phyloP scores from a whole-genome alignment of 2,888 invertebrate species.

The Aphodius granarius region DNA sequence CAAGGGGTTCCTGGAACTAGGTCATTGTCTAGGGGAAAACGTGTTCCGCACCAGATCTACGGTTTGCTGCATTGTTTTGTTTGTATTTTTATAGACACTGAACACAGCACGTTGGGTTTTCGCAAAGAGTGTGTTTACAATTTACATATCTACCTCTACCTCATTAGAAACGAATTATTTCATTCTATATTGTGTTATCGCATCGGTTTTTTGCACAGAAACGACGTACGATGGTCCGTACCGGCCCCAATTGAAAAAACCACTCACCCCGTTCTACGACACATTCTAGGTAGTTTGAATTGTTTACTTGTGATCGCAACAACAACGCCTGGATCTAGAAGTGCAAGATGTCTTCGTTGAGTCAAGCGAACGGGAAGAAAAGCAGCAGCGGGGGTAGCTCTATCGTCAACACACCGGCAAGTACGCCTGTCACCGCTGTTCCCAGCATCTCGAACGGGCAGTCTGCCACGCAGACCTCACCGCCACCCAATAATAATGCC shows the following conservation, averaged over 20 bases:
- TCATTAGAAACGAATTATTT: too few species aligned
- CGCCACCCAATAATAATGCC: slow-evolving; percentile 54
- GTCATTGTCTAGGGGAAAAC: slow-evolving; percentile 41
- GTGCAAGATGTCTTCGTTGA: slow-evolving; percentile 40
- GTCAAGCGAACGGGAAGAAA: slow-evolving; percentile 47
- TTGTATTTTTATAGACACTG: slow-evolving; percentile 30
- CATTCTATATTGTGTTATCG: too few species aligned
- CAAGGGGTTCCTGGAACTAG: slow-evolving; percentile 39
- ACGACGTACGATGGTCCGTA: neutral
- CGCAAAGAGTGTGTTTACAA: neutral
- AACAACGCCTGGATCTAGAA: neutral
- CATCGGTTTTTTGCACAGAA: neutral
- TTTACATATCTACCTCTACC: neutral
- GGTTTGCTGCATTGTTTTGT: slow-evolving; percentile 39
- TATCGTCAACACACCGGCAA: slow-evolving; percentile 49
- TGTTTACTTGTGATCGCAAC: slow-evolving; percentile 20
- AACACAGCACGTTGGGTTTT: neutral
- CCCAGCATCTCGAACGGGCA: slow-evolving; percentile 44
- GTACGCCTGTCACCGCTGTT: slow-evolving; percentile 47
- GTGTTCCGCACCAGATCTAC: slow-evolving; percentile 31
- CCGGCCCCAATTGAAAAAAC: neutral
- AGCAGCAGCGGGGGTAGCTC: slow-evolving; percentile 46
- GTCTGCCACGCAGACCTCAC: slow-evolving; percentile 45
- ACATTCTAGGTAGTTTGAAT: slow-evolving; percentile 21
- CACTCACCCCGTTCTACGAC: neutral